A percentile compares a stretch with the other conserved stretches of the same genome.
Evolutionary conservation across 2,113 vertebrate genomes (phyloP).

Genomic region (Thymallus thymallus): DNA sequence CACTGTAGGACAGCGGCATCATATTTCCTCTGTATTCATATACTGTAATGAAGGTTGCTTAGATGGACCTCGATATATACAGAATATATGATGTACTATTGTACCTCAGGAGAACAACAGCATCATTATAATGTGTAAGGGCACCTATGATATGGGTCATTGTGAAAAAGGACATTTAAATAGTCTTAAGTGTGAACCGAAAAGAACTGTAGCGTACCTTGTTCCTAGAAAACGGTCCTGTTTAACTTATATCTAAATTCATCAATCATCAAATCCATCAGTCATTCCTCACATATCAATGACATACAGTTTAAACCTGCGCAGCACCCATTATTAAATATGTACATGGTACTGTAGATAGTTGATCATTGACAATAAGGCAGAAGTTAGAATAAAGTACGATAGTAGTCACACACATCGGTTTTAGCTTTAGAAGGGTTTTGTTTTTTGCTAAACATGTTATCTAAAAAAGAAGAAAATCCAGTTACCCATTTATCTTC

Average conservation of each 20-base stretch:
- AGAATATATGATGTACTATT: conserved; percentile 30
- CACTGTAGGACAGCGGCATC: conserved; percentile 27
- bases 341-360: conserved; percentile 34
- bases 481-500: neutral
- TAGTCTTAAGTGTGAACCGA: neutral
- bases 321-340: neutral
- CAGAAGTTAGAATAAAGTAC: conserved; percentile 50
- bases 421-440: conserved; percentile 5
- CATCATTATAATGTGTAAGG: conserved; percentile 21
- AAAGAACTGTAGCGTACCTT: neutral
- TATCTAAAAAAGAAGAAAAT: conserved; percentile 4
- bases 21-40: conserved; percentile 37
- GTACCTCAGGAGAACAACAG: conserved; percentile 25
- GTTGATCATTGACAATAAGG: conserved; percentile 60
- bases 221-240: neutral
- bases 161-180: conserved; percentile 25
- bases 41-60: conserved; percentile 5
- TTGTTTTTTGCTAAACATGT: neutral
- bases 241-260: neutral
- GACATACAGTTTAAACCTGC: neutral
- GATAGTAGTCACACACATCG: neutral
- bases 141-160: conserved; percentile 41
- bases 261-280: too few species aligned
- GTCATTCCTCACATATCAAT: neutral
- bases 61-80: conserved; percentile 35